A percentile compares a stretch with the other conserved stretches of the same genome.
Conservation (phyloP, 2,888 invertebrate species). For the Drosophila ustulata region DNA sequence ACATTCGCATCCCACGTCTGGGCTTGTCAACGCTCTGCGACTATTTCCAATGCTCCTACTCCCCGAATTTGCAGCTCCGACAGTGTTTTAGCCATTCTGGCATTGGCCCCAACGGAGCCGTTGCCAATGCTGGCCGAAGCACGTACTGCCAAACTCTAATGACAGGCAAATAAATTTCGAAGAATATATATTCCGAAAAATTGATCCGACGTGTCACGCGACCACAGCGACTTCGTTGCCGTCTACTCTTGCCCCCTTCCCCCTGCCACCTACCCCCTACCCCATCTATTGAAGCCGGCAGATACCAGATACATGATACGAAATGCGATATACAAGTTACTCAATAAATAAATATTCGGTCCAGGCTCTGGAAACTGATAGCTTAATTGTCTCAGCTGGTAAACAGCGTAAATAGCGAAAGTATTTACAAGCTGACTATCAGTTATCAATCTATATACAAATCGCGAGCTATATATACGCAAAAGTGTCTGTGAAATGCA, state of each 20-base stretch:
- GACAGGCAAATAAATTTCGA: slow-evolving; percentile 83
- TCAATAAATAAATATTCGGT: neutral
- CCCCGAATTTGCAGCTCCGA: neutral
- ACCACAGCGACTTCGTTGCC: slow-evolving; percentile 6
- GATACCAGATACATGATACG: neutral
- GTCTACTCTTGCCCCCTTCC: slow-evolving; percentile 17
- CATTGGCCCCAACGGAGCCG: slow-evolving; percentile 71
- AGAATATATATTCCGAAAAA: slow-evolving; percentile 83
- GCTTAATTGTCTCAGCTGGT: neutral
- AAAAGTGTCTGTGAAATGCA: too few relatives aligned
- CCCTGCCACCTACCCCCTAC: slow-evolving; percentile 22
- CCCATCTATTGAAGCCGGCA: neutral
- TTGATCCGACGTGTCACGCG: slow-evolving; percentile 83
- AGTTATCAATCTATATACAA: neutral
- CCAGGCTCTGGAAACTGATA: neutral
- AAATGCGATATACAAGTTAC: neutral
- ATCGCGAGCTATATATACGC: too few relatives aligned
- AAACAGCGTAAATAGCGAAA: neutral
- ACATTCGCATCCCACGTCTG: slow-evolving; percentile 43
- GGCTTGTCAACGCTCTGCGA: slow-evolving; percentile 57
- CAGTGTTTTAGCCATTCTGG: slow-evolving; percentile 33
- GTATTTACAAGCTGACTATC: slow-evolving; percentile 3
- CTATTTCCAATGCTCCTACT: slow-evolving; percentile 20
- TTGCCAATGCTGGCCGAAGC: slow-evolving; percentile 77
- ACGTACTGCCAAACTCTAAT: slow-evolving; percentile 80